These are phyloP conservation scores for Pollenia labialis DNA, from an alignment of 2,888 invertebrate genomes.

Conservation along the genomic window DNA sequence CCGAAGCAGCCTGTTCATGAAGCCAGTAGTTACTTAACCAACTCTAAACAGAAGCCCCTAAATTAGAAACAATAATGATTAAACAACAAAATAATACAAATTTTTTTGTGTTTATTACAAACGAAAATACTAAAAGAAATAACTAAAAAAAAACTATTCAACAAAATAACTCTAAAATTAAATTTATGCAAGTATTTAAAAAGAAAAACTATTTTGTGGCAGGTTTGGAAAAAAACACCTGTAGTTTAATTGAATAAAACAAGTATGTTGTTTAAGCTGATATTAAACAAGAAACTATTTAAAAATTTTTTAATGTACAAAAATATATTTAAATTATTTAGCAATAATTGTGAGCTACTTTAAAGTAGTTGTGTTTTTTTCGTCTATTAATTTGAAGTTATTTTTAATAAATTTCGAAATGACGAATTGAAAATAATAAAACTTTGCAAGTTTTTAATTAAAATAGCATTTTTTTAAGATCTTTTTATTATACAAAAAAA, in stretches of 20 bases:
- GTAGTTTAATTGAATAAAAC: conserved; percentile 62
- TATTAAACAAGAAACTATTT: conserved; percentile 45
- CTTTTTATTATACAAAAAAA: not conserved
- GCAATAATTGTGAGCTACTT: conserved; percentile 56
- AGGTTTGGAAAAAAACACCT: conserved; percentile 55
- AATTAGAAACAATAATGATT: conserved; percentile 65
- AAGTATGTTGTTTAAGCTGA: conserved; percentile 36
- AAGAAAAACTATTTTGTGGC: conserved; percentile 43
- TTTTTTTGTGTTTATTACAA: conserved; percentile 47
- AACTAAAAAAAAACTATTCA: not conserved
- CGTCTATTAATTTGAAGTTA: conserved; percentile 49
- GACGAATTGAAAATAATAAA: conserved; percentile 39
- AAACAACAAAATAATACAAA: conserved; percentile 66
- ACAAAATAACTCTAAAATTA: conserved; percentile 59
- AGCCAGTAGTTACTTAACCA: not conserved
- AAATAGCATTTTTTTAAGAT: conserved; percentile 42
- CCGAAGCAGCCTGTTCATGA: not conserved
- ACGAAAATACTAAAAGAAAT: conserved; percentile 2
- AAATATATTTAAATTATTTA: conserved; percentile 70
- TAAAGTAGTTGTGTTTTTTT: conserved; percentile 17
- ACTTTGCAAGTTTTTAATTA: conserved; percentile 47
- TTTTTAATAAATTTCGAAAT: conserved; percentile 51
- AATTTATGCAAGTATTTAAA: conserved; percentile 72
- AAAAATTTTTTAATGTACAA: conserved; percentile 28
- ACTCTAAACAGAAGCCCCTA: conserved; percentile 58